phyloP scores from a whole-genome alignment of 2,797 vertebrate genomes.

The Geotrypetes seraphini region DNA sequence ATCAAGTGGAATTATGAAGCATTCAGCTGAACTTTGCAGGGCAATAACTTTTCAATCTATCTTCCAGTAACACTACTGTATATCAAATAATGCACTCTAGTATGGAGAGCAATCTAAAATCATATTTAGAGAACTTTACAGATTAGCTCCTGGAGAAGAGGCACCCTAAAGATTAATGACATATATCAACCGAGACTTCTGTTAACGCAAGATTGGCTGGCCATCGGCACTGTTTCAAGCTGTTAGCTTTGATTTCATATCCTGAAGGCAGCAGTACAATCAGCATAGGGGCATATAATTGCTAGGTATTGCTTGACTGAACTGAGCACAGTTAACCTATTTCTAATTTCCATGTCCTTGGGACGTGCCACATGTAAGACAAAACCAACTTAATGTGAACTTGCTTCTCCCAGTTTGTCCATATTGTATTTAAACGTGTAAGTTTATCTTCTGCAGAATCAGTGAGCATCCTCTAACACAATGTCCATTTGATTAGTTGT shows the following conservation, averaged over 20 bases:
- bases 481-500: no score
- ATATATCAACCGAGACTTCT: constrained; percentile 16
- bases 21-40: no score
- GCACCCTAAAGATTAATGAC: constrained; percentile 13
- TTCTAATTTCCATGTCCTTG: constrained; percentile 18
- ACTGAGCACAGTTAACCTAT: constrained; percentile 7
- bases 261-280: constrained; percentile 15
- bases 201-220: constrained; percentile 8
- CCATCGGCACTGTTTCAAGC: constrained; percentile 14
- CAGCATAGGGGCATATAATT: constrained; percentile 8
- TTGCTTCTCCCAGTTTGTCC: neutral
- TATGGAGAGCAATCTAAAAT: constrained; percentile 1
- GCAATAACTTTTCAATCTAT: no score
- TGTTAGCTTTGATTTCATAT: constrained; percentile 23
- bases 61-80: no score
- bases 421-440: no score
- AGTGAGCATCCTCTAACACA: no score
- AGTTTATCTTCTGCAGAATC: no score
- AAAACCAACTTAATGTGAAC: neutral
- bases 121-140: neutral
- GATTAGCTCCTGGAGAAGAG: constrained; percentile 7
- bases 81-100: no score
- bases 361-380: neutral
- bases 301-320: constrained; percentile 4
- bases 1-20: no score